These are phyloP conservation scores for Dexiosoma caninum DNA, from an alignment of 2,888 invertebrate species.

Conservation along the genomic window DNA sequence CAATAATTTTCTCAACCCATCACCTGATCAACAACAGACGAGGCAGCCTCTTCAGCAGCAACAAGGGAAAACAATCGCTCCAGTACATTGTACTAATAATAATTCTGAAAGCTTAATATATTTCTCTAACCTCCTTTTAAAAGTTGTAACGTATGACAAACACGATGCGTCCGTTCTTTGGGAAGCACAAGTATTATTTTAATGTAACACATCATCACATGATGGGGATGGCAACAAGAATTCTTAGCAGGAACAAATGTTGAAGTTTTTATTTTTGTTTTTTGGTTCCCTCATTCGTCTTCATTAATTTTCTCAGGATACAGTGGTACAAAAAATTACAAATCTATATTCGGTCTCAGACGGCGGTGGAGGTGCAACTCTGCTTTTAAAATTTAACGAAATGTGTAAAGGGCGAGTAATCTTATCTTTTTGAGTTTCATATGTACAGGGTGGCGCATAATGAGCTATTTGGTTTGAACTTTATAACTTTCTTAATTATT, in stretches of 20 bases:
- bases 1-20: constrained; percentile 37
- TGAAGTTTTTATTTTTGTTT: background rate
- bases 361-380: too few relatives aligned
- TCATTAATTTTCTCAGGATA: too few relatives aligned
- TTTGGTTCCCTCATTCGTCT: background rate
- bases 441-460: too few relatives aligned
- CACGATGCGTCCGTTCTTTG: too few relatives aligned
- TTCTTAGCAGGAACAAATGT: background rate
- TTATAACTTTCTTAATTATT: too few relatives aligned
- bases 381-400: too few relatives aligned
- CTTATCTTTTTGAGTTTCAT: too few relatives aligned
- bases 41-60: background rate
- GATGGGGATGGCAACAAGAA: constrained; percentile 4
- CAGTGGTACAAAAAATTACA: too few relatives aligned
- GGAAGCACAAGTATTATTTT: constrained; percentile 4
- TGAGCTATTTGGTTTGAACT: too few relatives aligned
- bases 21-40: background rate
- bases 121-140: constrained; percentile 1
- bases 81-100: background rate
- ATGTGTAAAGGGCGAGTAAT: too few relatives aligned
- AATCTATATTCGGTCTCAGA: too few relatives aligned
- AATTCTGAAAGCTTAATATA: background rate
- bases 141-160: background rate
- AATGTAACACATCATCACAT: constrained; percentile 26
- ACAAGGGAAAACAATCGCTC: background rate